Percentiles rank a stretch among this genome's conserved stretches.
phyloP scores from a whole-genome alignment of 2,888 invertebrate genomes.

The Apotomis betuletana region DNA sequence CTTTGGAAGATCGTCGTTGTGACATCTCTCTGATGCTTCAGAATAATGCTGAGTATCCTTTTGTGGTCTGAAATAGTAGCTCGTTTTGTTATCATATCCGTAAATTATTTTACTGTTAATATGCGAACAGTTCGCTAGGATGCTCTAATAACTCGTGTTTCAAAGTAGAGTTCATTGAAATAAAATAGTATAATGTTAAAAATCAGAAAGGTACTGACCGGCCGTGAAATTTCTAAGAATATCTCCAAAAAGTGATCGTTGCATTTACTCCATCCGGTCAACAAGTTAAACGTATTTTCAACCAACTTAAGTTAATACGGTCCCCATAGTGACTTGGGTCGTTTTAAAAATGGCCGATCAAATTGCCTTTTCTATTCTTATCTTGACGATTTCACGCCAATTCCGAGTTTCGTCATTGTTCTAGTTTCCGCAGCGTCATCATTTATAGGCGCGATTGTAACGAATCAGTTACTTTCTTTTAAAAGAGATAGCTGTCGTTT shows the following conservation, averaged over 20 bases:
- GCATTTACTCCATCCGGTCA: conserved; percentile 25
- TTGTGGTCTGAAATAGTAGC: too few relatives aligned
- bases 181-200: too few relatives aligned
- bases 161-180: too few relatives aligned
- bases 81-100: too few relatives aligned
- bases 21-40: too few relatives aligned
- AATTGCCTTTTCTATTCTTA: conserved; percentile 7
- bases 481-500: conserved; percentile 2
- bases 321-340: conserved; percentile 4
- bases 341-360: not conserved
- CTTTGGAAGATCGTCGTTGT: too few relatives aligned
- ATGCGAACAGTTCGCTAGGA: too few relatives aligned
- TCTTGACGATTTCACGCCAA: conserved; percentile 27
- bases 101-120: too few relatives aligned
- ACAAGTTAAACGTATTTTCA: not conserved
- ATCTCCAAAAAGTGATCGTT: conserved; percentile 9
- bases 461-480: conserved; percentile 26
- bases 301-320: not conserved
- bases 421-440: conserved; percentile 16
- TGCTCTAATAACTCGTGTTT: too few relatives aligned
- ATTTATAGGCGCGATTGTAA: conserved; percentile 10
- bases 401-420: conserved; percentile 28
- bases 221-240: conserved; percentile 12
- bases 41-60: too few relatives aligned
- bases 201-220: not conserved